phyloP scores from a whole-genome alignment of 1,140 invertebrate genomes.

The Papilio dardanus region DNA sequence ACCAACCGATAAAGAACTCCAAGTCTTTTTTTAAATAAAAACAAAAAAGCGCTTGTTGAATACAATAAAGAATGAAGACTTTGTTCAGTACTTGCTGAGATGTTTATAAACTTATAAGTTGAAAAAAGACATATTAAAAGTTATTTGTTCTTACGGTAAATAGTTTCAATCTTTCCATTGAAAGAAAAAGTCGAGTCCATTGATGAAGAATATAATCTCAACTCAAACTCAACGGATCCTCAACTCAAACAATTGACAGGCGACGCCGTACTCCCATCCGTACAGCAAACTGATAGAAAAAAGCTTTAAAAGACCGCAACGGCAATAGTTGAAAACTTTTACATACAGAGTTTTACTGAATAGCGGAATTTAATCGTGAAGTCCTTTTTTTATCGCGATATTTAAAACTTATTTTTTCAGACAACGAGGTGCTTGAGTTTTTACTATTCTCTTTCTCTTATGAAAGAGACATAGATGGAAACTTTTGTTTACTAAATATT shows the following conservation, averaged over 20 bases:
- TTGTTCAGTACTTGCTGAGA: background rate
- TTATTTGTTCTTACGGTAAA: background rate
- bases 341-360: background rate
- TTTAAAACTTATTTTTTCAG: constrained; percentile 1
- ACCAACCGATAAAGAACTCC: too few relatives aligned
- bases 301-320: background rate
- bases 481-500: too few relatives aligned
- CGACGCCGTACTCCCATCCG: constrained; percentile 16
- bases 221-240: constrained; percentile 21
- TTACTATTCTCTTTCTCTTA: too few relatives aligned
- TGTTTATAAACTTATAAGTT: constrained; percentile 3
- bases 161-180: constrained; percentile 21
- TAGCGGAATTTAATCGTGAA: background rate
- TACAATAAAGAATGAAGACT: too few relatives aligned
- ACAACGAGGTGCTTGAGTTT: background rate
- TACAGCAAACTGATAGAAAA: constrained; percentile 31
- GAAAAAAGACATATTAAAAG: background rate
- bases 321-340: constrained; percentile 27
- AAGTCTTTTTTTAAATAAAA: too few relatives aligned
- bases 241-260: constrained; percentile 24
- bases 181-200: constrained; percentile 11
- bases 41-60: too few relatives aligned
- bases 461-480: too few relatives aligned
- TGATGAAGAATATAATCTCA: constrained; percentile 26
- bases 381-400: background rate